Base-by-base conservation (phyloP, 2,888 invertebrate genomes). In the Creontiades dilutus region DNA sequence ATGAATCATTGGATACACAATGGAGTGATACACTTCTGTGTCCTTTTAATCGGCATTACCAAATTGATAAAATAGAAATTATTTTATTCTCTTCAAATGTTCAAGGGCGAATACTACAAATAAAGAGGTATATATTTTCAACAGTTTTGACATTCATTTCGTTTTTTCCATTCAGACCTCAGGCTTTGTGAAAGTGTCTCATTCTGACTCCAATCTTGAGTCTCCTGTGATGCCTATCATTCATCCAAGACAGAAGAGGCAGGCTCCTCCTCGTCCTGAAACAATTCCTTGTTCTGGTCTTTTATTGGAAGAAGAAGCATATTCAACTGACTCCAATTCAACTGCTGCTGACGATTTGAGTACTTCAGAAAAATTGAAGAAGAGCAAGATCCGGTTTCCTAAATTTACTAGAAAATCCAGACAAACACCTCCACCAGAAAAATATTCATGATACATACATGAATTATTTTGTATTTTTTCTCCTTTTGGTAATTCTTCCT, bases 311-410 rank as follows among this genome's bases (percentile, higher is more conserved):
- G 96, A 96, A 91, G 96, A 96, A 92, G 93, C 95, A 19, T 94
- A 94, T 90, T 96, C 96, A 0, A 96, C 96, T 0, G 96, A 96
- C 92, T 96, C 96, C 0, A 94, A 93, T 91, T 96, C 96, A 23
- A 91, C 91, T 55, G 91, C 87, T 27, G 91, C 91, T 86, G 91
- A 91, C 27, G 91, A 91, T 37, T 37, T 89, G 23, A 55, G 90
- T 47, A 86, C 86, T 55, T 90, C 91, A n/a, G 90, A 90, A 81
- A 90, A 82, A 82, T 23, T 89, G 2, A 91, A 90, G 88, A 91
- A 91, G 76, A 91, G 91, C 86, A 91, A 91, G 86, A 55, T 91
- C 14, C 86, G 91, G 46, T 91, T 91, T 68, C 91, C 91, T 13
- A 91, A 91, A 90, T 91, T 91, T 86, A 90, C 91, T 78, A 86